Base-by-base conservation (phyloP, 2,888 invertebrate species). In the Gnatocerus cornutus region DNA sequence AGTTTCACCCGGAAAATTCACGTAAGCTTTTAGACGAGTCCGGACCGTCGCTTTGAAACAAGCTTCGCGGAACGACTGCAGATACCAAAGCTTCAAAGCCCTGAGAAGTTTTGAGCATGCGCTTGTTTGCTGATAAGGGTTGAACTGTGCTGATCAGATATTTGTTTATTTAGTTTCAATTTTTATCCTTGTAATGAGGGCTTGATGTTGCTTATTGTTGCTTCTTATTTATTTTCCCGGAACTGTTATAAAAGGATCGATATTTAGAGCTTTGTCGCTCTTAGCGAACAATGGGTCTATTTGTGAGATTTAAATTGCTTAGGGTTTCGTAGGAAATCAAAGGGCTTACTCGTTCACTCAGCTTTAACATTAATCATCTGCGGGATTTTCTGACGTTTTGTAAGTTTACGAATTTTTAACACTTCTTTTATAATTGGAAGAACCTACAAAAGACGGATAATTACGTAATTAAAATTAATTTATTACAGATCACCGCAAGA, bases 81-180 rank as follows among this genome's bases (percentile, higher is more conserved):
- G 78, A 78, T 76, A 76, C 76, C 68, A 37, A 72, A 77, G 73
- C 72, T 75, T 73, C 63, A 76, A 78, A 77, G 74, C 76, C 76
- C 76, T 68, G 78, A 73, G 72, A 73, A 74, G 71, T 72, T 73
- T 72, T 55, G 73, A 74, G 74, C 78, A 75, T 74, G 78, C 78
- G 77, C 77, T 39, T 27, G 56, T 37, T 53, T 9, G 10, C 9
- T 66, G 66, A 66, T 70, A 66, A 62, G 62, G 39, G 50, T 50
- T 61, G 27, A 50, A 61, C 37, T n/a, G 27, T 14, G 41, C 61
- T 30, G 48, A 61, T 61, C 61, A 16, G 48, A 39, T 50, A 37
- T 61, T 61, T 61, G 50, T 59, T 59, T 59, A 59, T 59, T 59
- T 59, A 58, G 58, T 58, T 56, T 21, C 8, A 43, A 39, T 50